Conservation (phyloP, 2,888 invertebrate species). For the Tinea semifulvella region DNA sequence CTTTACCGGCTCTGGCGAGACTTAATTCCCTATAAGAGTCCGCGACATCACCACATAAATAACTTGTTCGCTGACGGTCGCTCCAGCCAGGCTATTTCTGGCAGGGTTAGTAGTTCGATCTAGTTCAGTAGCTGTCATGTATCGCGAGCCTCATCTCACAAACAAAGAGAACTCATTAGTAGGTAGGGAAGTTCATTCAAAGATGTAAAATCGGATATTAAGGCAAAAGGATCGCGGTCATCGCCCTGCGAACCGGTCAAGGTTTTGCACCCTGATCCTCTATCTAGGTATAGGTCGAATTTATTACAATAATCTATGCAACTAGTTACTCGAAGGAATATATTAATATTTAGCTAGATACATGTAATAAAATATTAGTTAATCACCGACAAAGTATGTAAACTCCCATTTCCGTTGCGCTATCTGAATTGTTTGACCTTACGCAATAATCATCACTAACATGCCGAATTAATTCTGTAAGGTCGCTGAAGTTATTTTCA, state of each 20-base stretch:
- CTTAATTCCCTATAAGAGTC: conserved; percentile 41
- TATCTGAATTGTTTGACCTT: conserved; percentile 12
- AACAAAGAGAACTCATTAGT: too few relatives aligned
- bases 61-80: conserved; percentile 13
- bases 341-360: not conserved
- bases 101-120: conserved; percentile 48
- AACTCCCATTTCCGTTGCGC: conserved; percentile 12
- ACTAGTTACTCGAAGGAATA: conserved; percentile 2
- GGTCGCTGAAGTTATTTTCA: conserved; percentile 1
- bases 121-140: conserved; percentile 5
- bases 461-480: not conserved
- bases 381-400: conserved; percentile 11
- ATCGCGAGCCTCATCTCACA: not conserved
- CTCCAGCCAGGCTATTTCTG: conserved; percentile 39
- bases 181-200: too few relatives aligned
- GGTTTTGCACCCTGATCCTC: not conserved
- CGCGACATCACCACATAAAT: conserved; percentile 21
- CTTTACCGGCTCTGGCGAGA: conserved; percentile 28
- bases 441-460: not conserved
- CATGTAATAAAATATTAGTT: not conserved
- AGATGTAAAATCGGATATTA: conserved; percentile 1
- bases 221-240: not conserved
- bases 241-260: not conserved
- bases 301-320: conserved; percentile 4
- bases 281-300: not conserved